Base-by-base conservation (phyloP, 1,140 invertebrate genomes). In the Ceratina japonica region DNA sequence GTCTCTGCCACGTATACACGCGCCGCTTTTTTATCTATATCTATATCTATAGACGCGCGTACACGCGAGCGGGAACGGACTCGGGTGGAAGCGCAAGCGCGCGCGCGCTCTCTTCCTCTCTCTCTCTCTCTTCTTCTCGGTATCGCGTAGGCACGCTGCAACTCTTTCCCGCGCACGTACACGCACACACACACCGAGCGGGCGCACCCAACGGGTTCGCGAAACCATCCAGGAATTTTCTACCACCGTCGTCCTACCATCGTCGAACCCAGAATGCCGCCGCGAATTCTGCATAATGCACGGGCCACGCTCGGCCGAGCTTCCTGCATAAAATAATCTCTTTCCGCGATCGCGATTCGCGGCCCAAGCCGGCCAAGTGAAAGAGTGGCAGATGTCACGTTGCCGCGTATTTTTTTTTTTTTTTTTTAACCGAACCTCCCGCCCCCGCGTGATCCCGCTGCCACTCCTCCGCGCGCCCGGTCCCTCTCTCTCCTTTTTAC, bases 321-420 rank as follows among this genome's bases (percentile, higher is more conserved):
- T 75, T 86, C 83, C 84, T 87, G 86, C 86, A 90, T 87, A 84
- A 89, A 90, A 90, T 91, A 90, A 90, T 91, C 89, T 89, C 84
- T 88, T 90, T 89, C 82, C 82, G 86, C 86, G 85, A 89, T 84
- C 88, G 76, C 81, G 79, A 83, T 75, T 83, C 76, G 85, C 83
- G 76, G 80, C 81, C 80, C 65, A 58, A 81, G 80, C 79, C 80
- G 80, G 81, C 81, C 75, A 71, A 83, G 76, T 81, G 81, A 82
- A 88, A 86, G 84, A 88, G 78, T 87, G 85, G 58, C 83, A 86
- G 86, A 90, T 85, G 86, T 84, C 86, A 84, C 83, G 84, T 84
- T 89, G 80, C 76, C 80, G 83, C 76, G 70, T 78, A 80, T 85
- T 86, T 85, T 80, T 80, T 56, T 56, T 56, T 56, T 56, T 56